phyloP scores from a whole-genome alignment of 2,888 invertebrate species.

The Eilema depressum region DNA sequence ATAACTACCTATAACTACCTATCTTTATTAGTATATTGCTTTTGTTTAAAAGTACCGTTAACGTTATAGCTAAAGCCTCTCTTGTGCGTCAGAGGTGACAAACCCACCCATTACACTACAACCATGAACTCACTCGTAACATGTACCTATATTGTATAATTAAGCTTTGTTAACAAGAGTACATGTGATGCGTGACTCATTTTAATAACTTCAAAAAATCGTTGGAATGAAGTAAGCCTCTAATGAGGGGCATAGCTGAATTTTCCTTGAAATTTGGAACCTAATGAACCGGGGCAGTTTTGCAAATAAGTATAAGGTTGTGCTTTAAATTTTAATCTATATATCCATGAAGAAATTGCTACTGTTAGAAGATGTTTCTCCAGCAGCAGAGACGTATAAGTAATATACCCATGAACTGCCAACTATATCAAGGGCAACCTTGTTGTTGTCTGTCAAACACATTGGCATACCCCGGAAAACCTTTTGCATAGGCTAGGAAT shows the following conservation, averaged over 20 bases:
- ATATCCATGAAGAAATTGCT: no score
- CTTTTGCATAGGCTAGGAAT: neutral
- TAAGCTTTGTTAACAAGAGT: neutral
- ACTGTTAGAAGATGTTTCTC: no score
- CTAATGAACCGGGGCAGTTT: neutral
- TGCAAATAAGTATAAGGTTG: neutral
- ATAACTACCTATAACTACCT: no score
- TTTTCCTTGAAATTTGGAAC: neutral
- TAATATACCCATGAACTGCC: no score
- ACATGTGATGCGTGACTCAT: conserved; percentile 1
- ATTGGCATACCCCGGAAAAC: neutral
- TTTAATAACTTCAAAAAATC: neutral
- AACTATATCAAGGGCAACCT: no score
- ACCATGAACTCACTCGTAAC: neutral
- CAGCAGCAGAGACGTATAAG: no score
- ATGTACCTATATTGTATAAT: no score
- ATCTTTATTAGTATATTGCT: neutral
- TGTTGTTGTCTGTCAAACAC: no score
- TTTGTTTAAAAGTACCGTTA: neutral
- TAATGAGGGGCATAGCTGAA: neutral
- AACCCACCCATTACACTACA: neutral
- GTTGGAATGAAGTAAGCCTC: neutral
- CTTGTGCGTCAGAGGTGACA: neutral
- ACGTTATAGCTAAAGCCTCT: neutral
- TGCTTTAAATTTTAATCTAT: no score